Evolutionary conservation across 2,113 vertebrate species (phyloP), one percentile per base, ranked within the genome.

Genomic region (Tupaia tana): DNA sequence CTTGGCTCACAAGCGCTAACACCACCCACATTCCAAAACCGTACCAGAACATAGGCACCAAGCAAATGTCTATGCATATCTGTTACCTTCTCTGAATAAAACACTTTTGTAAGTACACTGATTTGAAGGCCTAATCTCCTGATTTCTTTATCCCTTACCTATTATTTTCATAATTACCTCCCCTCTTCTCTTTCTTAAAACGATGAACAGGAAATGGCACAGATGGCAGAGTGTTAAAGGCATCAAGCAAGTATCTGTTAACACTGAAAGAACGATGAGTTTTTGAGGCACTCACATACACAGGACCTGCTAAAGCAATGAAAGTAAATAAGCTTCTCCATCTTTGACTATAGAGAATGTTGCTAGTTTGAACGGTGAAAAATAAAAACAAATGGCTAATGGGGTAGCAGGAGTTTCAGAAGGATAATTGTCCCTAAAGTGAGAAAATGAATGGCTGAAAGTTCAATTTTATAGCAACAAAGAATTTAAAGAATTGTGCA

Each of bases 1-100:
- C 80, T 92, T 95, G 95, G 84, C 89, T 95, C 84, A 91, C 25
- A 90, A 86, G 61, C 20, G 7, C 75, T 75, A 86, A 83, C 27
- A 75, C 93, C 75, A 86, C 95, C 83, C 91, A 94, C 95, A 61
- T 61, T 88, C 54, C 69, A 93, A 91, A 95, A 71, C 20, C 12
- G 1, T 3, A 70, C 6, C 19, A 79, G 91, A 91, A 70, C 7
- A 18, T 2, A 54, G 58, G 70, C 70, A 86, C 59, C 29, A 69
- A 95, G 66, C 5, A 79, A 92, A 84, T 89, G 15, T n/a, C 34
- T 59, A 1, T 79, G 81, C 34, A 54, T 34, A 90, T 12, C 24
- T 54, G 64, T 88, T 56, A 86, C 70, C 80, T 93, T 83, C 67
- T 20, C 43, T 13, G 22, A 66, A 74, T 83, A 70, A 85, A 84